Conservation (phyloP, 2,113 vertebrate species). For the Bombycilla garrulus region DNA sequence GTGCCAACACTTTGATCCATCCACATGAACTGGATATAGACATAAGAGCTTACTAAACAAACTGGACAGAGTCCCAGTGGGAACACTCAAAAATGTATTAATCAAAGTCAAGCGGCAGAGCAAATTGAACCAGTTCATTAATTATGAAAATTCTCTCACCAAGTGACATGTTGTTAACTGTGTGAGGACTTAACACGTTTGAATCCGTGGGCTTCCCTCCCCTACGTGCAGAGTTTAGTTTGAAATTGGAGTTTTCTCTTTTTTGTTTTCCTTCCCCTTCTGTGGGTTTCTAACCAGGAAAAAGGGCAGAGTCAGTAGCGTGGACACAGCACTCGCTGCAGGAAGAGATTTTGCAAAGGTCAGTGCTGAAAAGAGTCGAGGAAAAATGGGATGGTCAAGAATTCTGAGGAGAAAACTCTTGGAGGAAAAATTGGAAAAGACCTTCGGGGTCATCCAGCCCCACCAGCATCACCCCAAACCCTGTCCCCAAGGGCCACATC, state of each 20-base stretch:
- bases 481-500: neutral
- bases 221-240: neutral
- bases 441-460: accelerated
- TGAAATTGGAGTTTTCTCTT: neutral
- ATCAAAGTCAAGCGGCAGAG: slow-evolving; percentile 78
- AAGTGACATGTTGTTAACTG: slow-evolving; percentile 78
- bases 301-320: neutral
- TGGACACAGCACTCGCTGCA: neutral
- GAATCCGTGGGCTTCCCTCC: neutral
- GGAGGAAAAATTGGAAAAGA: neutral
- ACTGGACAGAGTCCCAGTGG: slow-evolving; percentile 71
- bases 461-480: neutral
- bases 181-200: slow-evolving; percentile 70
- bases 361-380: neutral
- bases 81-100: slow-evolving; percentile 74
- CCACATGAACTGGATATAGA: slow-evolving; percentile 66
- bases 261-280: neutral
- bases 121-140: slow-evolving; percentile 82
- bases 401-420: neutral
- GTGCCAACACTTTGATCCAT: slow-evolving; percentile 69
- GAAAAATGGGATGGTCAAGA: neutral
- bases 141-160: slow-evolving; percentile 80
- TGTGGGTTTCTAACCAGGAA: neutral
- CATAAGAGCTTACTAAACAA: slow-evolving; percentile 76
- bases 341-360: neutral